Evolutionary conservation across 30 jellyfish, hydroid and myxozoan genomes (phyloP), one percentile per base, ranked within the genome.

Genomic region (Hydractinia symbiolongicarpus): DNA sequence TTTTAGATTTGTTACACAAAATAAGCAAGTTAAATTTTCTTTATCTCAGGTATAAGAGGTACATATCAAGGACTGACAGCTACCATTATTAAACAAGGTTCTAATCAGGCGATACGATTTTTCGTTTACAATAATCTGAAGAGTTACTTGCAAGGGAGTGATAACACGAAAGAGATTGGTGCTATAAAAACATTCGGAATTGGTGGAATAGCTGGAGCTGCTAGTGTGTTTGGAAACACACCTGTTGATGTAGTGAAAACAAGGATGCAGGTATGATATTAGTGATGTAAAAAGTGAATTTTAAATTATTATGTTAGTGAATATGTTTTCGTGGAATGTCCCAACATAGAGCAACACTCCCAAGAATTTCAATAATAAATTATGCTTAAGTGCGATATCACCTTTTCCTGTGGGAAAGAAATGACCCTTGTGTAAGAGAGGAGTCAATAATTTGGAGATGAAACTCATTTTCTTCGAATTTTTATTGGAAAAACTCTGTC

Each of bases 161-260:
- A 91, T 71, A 87, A 86, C 69, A 77, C 98, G 20, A 86, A 86
- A 82, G 98, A 91, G 64, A 91, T 91, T 53, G 98, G 98, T 58
- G 92, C 95, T 8, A 90, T 83, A n/a, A 86, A 80, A 52, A 91
- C 98, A 30, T 91, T 91, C 64, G 66, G 79, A 20, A 86, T 91
- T 76, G 98, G 98, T 13, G 98, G 98, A 44, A 66, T 91, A 51
- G 98, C 98, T 17, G 98, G 98, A 14, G 98, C 98, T 16, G 98
- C 98, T 9, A 91, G 98, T 83, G 98, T 91, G 60, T 91, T 91
- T 78, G 98, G 98, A 11, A 91, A 91, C 78, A 91, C 98, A 1
- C 98, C 98, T 15, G 81, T 91, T 66, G 98, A 91, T 83, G 98
- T 91, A 16, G 76, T 91, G 81, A 91, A 91, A 61, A 91, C 98